These are phyloP conservation scores for Halocaridina rubra DNA, from an alignment of 2,888 invertebrate species.

Conservation along the genomic window DNA sequence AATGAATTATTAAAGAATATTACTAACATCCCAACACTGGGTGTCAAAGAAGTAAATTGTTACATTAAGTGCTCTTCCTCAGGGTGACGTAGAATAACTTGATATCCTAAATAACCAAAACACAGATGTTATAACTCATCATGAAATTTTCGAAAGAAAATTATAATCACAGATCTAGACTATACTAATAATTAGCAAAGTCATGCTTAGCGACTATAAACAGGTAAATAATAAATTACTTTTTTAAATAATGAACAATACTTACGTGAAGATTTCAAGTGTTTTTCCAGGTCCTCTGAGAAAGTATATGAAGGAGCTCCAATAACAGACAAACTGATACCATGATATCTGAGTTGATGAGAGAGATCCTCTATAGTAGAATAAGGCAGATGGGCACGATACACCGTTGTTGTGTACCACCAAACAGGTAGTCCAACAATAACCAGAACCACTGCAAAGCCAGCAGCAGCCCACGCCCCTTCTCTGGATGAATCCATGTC, in stretches of 20 bases:
- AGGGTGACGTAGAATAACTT: too few relatives aligned
- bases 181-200: too few relatives aligned
- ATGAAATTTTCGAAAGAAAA: too few relatives aligned
- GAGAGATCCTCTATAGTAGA: constrained; percentile 47
- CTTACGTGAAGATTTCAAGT: constrained; percentile 42
- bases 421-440: constrained; percentile 59
- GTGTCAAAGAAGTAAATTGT: too few relatives aligned
- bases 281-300: constrained; percentile 5
- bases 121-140: too few relatives aligned
- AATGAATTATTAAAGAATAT: too few relatives aligned
- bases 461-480: constrained; percentile 61
- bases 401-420: constrained; percentile 63
- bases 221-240: not conserved
- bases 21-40: too few relatives aligned
- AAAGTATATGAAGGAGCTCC: not conserved
- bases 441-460: constrained; percentile 60
- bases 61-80: too few relatives aligned
- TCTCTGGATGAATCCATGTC: not conserved
- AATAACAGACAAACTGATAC: constrained; percentile 36
- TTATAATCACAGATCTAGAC: too few relatives aligned
- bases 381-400: constrained; percentile 57
- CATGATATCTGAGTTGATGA: constrained; percentile 37
- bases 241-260: not conserved
- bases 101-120: too few relatives aligned
- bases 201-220: not conserved